Evolutionary conservation across 2,888 invertebrate genomes (phyloP).

Genomic region (Caenorhabditis uteleia): DNA sequence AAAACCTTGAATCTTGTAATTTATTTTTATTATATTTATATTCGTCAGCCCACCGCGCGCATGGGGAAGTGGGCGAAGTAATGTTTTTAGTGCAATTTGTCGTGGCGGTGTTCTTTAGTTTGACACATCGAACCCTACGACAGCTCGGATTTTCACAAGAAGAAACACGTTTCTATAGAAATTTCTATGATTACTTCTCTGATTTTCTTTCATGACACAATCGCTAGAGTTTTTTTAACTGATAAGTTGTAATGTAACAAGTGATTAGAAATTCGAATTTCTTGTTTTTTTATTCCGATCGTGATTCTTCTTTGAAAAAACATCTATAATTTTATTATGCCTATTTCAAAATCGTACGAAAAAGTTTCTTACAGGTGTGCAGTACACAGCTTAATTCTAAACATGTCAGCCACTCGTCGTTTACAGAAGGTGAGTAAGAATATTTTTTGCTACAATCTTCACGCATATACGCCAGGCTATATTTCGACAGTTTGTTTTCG

Average conservation of each 20-base stretch:
- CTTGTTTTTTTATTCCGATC: background rate
- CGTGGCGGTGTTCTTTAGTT: slow-evolving; percentile 15
- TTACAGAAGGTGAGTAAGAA: slow-evolving; percentile 34
- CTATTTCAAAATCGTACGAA: background rate
- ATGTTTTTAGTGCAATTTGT: slow-evolving; percentile 4
- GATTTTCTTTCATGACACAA: too few relatives aligned
- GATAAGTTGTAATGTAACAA: background rate
- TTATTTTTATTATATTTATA: background rate
- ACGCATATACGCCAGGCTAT: too few relatives aligned
- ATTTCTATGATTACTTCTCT: too few relatives aligned
- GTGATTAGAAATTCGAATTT: slow-evolving; percentile 1
- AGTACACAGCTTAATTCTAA: slow-evolving; percentile 1
- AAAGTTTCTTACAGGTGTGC: background rate
- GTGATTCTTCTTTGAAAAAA: background rate
- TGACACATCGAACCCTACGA: slow-evolving; percentile 10
- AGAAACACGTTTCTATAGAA: too few relatives aligned
- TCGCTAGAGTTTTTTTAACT: too few relatives aligned
- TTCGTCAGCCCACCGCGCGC: too few relatives aligned
- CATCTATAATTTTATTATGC: background rate
- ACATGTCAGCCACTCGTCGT: slow-evolving; percentile 47
- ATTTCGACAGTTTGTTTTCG: too few relatives aligned
- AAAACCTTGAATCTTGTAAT: too few relatives aligned
- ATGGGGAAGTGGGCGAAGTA: too few relatives aligned
- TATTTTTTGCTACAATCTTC: too few relatives aligned
- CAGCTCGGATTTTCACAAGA: slow-evolving; percentile 3